Evolutionary conservation across 2,797 vertebrate species (phyloP).

Genomic region (Danio choprae): DNA sequence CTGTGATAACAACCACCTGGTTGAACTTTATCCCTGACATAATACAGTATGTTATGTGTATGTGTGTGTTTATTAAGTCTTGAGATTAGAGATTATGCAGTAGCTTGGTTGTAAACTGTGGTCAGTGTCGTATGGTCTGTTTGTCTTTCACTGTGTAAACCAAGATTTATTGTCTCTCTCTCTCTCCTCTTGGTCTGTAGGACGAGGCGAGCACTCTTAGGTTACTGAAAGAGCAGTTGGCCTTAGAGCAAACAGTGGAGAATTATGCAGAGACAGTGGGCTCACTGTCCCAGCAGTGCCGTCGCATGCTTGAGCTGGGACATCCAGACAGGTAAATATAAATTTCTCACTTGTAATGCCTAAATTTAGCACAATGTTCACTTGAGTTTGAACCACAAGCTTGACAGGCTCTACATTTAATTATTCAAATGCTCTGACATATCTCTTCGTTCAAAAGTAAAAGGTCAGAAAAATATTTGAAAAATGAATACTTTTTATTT

Average conservation of each 20-base stretch:
- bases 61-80: not conserved
- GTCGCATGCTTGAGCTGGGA: conserved; percentile 83
- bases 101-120: conserved; percentile 2
- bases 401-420: not conserved
- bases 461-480: not conserved
- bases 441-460: too few species aligned
- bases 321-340: conserved; percentile 89
- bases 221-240: conserved; percentile 89
- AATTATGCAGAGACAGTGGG: conserved; percentile 89
- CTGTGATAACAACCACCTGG: too few species aligned
- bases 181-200: conserved; percentile 25
- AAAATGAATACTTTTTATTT: not conserved
- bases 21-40: not conserved
- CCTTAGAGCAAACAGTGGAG: conserved; percentile 90
- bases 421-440: too few species aligned
- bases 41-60: conserved; percentile 3
- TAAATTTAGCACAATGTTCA: not conserved
- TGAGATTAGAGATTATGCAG: not conserved
- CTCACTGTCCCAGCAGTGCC: conserved; percentile 88
- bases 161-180: conserved; percentile 2
- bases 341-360: not conserved
- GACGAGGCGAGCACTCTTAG: conserved; percentile 81
- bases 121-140: conserved; percentile 1
- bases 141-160: not conserved
- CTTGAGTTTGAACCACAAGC: not conserved